phyloP scores from a whole-genome alignment of 2,888 invertebrate species.

The Andrena haemorrhoa region DNA sequence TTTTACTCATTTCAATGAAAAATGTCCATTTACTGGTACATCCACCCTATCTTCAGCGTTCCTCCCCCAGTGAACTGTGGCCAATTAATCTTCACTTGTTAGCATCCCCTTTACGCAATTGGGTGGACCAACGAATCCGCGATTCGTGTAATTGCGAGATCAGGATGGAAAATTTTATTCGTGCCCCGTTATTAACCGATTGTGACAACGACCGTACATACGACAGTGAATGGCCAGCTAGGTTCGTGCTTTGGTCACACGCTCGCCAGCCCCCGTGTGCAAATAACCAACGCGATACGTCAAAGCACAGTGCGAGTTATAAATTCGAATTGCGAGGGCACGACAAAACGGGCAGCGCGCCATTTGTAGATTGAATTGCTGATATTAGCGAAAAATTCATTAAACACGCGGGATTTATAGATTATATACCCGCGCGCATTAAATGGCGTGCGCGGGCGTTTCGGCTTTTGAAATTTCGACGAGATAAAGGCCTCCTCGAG shows the following conservation, averaged over 20 bases:
- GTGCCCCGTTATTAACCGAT: conserved; percentile 12
- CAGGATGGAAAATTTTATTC: conserved; percentile 17
- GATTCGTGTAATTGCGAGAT: conserved; percentile 1
- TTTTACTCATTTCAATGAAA: no score
- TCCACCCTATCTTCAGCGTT: no score
- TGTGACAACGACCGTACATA: conserved; percentile 40
- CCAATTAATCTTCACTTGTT: background rate
- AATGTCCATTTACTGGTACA: no score
- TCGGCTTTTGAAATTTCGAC: conserved; percentile 65
- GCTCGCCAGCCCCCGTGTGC: conserved; percentile 50
- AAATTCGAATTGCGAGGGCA: conserved; percentile 70
- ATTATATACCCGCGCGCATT: conserved; percentile 65
- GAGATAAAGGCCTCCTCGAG: conserved; percentile 67
- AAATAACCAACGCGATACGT: conserved; percentile 74
- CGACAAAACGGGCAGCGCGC: conserved; percentile 63
- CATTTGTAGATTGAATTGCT: conserved; percentile 75
- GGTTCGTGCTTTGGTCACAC: conserved; percentile 14
- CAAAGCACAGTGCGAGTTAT: conserved; percentile 75
- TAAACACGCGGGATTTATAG: conserved; percentile 74
- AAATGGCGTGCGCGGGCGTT: conserved; percentile 49
- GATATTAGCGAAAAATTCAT: conserved; percentile 78
- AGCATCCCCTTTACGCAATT: background rate
- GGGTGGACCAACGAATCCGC: conserved; percentile 5
- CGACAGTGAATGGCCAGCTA: conserved; percentile 29
- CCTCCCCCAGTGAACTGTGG: no score